Evolutionary conservation across 2,113 vertebrate genomes (phyloP), one percentile per base, ranked within the genome.

Genomic region (Eubucco bourcierii): DNA sequence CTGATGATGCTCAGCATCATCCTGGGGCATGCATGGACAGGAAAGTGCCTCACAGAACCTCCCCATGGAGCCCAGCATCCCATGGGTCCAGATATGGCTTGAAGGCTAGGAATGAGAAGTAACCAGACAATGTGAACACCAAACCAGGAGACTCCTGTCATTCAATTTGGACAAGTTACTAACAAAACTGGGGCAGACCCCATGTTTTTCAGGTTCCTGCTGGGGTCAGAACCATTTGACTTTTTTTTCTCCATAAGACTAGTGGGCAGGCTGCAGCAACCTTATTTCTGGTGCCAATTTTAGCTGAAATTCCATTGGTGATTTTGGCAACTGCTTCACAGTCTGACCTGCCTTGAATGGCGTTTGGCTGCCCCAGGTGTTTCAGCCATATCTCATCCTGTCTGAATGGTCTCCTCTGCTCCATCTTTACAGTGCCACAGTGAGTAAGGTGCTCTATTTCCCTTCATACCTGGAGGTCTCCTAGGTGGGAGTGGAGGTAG

Each of bases 21-120:
- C 39, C 58, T 0, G 0, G 5, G 33, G 6, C 31, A 31, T 7
- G 21, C 19, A 68, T 15, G 68, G 46, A 44, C 25, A 2, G 1
- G 23, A 78, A 29, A 16, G 39, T 79, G 37, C 61, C 24, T 44
- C 67, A 56, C 5, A 16, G 71, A 74, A 75, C 63, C 58, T 75
- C 61, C 61, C 47, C 1, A 2, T 14, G 44, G 71, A 63, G 39
- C 33, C 50, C 63, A 39, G 14, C 41, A 87, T 55, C 50, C 47
- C 56, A 53, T 28, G 16, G 20, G n/a, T 68, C 70, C 78, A 89
- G 63, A 76, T 27, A 4, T 56, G 15, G 27, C 52, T 84, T 93
- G 60, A 71, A 16, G 15, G 20, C 60, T 82, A 39, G 39, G 16
- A 84, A 70, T 37, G 46, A 70, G 68, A 91, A 91, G 16, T 59